Evolutionary conservation across 2,113 vertebrate species (phyloP).

Genomic region (Synodontis membranacea): DNA sequence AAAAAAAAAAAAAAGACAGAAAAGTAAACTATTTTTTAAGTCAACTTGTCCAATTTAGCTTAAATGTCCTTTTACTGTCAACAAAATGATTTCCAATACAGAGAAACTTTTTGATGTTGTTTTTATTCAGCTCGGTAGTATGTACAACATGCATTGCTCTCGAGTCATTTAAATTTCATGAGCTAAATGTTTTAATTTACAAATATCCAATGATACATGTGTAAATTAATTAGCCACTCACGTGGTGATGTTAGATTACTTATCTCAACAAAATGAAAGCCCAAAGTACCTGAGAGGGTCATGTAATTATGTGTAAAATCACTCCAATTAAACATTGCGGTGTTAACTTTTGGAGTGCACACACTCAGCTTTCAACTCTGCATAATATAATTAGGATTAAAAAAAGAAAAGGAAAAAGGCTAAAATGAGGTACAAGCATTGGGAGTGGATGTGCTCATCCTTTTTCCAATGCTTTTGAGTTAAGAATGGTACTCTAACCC

Average conservation of each 20-base stretch:
- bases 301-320: conserved; percentile 77
- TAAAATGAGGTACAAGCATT: conserved; percentile 68
- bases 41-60: neutral
- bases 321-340: conserved; percentile 77
- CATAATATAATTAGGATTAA: conserved; percentile 73
- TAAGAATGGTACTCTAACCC: conserved; percentile 73
- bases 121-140: conserved; percentile 36
- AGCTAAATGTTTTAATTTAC: conserved; percentile 45
- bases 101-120: conserved; percentile 48
- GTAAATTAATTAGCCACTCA: conserved; percentile 73
- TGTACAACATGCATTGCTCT: conserved; percentile 26
- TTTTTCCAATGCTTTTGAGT: conserved; percentile 66
- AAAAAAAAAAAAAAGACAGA: neutral
- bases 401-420: conserved; percentile 65
- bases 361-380: conserved; percentile 65
- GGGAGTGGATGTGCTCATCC: conserved; percentile 69
- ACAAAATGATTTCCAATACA: conserved; percentile 52
- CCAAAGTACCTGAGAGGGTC: conserved; percentile 77
- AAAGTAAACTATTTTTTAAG: neutral
- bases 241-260: conserved; percentile 71
- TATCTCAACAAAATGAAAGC: conserved; percentile 77
- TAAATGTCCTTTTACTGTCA: conserved; percentile 58
- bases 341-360: conserved; percentile 77
- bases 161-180: conserved; percentile 48
- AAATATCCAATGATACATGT: conserved; percentile 57